Percentiles rank a stretch among this genome's conserved stretches.
phyloP scores from a whole-genome alignment of 2,797 vertebrate species.

The Eospalax fontanierii region DNA sequence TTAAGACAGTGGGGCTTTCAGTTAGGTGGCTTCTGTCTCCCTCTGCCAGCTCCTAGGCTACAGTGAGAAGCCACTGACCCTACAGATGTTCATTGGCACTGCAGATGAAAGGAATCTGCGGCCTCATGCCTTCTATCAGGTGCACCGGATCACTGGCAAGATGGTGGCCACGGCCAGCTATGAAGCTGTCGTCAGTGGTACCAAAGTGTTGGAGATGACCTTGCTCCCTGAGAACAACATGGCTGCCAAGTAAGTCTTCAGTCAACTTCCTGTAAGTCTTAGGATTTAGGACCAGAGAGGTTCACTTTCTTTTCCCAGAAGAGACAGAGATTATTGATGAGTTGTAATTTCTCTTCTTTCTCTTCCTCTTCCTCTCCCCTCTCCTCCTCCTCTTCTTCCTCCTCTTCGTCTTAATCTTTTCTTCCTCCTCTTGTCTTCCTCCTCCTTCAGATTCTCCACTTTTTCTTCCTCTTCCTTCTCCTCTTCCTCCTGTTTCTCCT shows the following conservation, averaged over 20 bases:
- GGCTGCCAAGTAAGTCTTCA: conserved; percentile 93
- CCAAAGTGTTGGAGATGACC: conserved; percentile 96
- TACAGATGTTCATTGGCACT: conserved; percentile 97
- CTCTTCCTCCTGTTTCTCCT: neutral
- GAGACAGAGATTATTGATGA: neutral
- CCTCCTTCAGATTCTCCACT: neutral
- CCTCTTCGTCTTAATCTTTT: neutral
- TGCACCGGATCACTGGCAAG: conserved; percentile 97
- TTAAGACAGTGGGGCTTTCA: conserved; percentile 49
- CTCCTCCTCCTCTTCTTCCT: too few relatives aligned
- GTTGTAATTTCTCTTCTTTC: too few relatives aligned
- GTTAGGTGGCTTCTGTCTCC: conserved; percentile 2
- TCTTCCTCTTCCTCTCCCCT: too few relatives aligned
- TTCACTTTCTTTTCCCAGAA: conserved; percentile 16
- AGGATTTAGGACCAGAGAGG: neutral
- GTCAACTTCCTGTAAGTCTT: neutral
- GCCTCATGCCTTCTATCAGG: conserved; percentile 97
- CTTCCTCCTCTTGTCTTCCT: neutral
- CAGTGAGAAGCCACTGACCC: conserved; percentile 94
- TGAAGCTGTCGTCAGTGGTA: conserved; percentile 95
- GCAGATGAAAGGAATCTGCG: conserved; percentile 95
- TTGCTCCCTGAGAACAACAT: conserved; percentile 96
- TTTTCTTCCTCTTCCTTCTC: neutral
- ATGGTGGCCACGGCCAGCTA: conserved; percentile 97
- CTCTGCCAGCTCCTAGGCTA: conserved; percentile 93